Conservation (phyloP, 30 jellyfish, hydroid and myxozoan species). For the Aurelia aurita region DNA sequence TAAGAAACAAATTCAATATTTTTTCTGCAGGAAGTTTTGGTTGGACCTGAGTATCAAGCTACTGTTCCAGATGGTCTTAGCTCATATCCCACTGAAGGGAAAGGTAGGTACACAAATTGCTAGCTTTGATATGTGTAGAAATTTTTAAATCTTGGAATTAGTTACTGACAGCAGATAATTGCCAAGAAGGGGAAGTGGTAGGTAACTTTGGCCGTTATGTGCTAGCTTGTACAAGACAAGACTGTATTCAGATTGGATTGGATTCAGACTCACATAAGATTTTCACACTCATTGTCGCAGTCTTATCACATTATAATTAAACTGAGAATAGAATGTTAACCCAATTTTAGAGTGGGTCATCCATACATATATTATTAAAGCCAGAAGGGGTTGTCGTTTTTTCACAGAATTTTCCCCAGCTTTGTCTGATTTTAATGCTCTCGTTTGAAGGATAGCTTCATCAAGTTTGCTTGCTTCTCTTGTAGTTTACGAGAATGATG, state of each 20-base stretch:
- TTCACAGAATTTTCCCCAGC: not conserved
- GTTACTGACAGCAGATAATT: too few relatives aligned
- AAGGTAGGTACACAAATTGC: too few relatives aligned
- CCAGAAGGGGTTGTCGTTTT: not conserved
- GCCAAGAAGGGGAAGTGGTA: too few relatives aligned
- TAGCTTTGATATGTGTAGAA: too few relatives aligned
- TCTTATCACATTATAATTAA: not conserved
- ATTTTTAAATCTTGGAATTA: too few relatives aligned
- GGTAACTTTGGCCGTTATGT: too few relatives aligned
- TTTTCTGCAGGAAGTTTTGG: slow-evolving; percentile 77
- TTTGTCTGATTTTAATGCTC: not conserved
- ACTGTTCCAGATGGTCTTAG: slow-evolving; percentile 56
- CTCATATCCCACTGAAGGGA: too few relatives aligned
- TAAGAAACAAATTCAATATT: not conserved
- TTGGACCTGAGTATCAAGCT: slow-evolving; percentile 92
- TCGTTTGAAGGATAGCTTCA: not conserved
- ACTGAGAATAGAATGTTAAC: not conserved
- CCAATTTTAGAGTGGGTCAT: too few relatives aligned
- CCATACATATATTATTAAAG: too few relatives aligned
- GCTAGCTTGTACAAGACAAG: too few relatives aligned
- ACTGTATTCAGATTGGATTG: too few relatives aligned
- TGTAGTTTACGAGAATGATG: slow-evolving; percentile 77
- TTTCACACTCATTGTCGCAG: not conserved
- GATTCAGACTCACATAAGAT: too few relatives aligned
- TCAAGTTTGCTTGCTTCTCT: not conserved